phyloP scores from a whole-genome alignment of 1,140 invertebrate genomes.

The Drosophila azteca region DNA sequence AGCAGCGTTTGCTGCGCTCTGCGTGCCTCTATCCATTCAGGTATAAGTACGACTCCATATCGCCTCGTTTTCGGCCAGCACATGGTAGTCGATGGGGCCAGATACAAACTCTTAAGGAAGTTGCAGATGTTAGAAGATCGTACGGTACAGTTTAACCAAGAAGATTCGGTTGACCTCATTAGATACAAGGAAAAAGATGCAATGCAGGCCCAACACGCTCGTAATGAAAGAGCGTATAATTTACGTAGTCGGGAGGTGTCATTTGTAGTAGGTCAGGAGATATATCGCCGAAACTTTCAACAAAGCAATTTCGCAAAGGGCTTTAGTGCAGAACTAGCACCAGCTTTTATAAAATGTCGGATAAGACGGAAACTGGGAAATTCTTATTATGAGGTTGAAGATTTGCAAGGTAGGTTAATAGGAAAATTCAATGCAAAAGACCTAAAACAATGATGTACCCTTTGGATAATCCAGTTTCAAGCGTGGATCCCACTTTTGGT shows the following conservation, averaged over 20 bases:
- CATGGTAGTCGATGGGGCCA: background rate
- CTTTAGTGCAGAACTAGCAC: background rate
- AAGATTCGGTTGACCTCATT: background rate
- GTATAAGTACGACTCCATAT: background rate
- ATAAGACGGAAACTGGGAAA: background rate
- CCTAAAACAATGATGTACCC: background rate
- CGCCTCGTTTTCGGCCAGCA: background rate
- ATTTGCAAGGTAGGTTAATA: background rate
- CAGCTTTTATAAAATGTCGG: background rate
- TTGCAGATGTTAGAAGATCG: background rate
- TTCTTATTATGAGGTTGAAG: background rate
- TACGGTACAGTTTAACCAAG: background rate
- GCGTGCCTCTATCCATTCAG: background rate
- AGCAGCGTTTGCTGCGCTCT: too few species aligned
- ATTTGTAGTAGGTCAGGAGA: background rate
- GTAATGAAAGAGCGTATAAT: background rate
- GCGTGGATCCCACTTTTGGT: too few species aligned
- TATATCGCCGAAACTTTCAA: background rate
- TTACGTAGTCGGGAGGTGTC: background rate
- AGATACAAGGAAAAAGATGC: background rate
- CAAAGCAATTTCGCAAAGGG: constrained; percentile 3
- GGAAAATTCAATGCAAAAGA: background rate
- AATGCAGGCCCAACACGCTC: background rate
- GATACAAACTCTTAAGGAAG: background rate
- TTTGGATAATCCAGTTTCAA: too few species aligned